A percentile compares a stretch with the other conserved stretches of the same genome.
Conservation (phyloP, 2,888 invertebrate species). For the Cyclophora punctaria region DNA sequence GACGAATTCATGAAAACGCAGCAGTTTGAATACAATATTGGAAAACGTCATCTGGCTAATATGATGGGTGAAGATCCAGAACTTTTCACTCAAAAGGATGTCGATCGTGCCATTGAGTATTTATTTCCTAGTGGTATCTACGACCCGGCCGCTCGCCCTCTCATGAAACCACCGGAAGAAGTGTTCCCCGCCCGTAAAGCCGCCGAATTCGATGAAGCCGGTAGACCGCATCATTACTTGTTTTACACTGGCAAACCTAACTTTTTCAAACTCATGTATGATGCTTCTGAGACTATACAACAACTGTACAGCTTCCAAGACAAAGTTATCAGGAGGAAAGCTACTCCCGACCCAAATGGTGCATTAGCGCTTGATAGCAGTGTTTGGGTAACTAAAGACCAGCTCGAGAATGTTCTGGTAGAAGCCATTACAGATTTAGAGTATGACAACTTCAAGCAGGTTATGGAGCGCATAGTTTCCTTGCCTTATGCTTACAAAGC, state of each 20-base stretch:
- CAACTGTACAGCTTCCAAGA: slow-evolving; percentile 82
- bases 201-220: slow-evolving; percentile 92
- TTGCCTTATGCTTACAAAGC: slow-evolving; percentile 82
- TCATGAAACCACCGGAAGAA: slow-evolving; percentile 92
- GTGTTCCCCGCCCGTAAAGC: slow-evolving; percentile 89
- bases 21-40: slow-evolving; percentile 88
- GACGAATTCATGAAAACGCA: slow-evolving; percentile 89
- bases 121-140: slow-evolving; percentile 96
- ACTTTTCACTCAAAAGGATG: slow-evolving; percentile 88
- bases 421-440: slow-evolving; percentile 81
- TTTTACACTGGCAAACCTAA: slow-evolving; percentile 94
- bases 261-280: slow-evolving; percentile 88
- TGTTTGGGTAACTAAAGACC: slow-evolving; percentile 79
- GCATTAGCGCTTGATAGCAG: slow-evolving; percentile 55
- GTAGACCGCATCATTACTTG: slow-evolving; percentile 91
- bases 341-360: slow-evolving; percentile 75
- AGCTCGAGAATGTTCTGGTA: slow-evolving; percentile 78
- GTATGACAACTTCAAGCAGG: slow-evolving; percentile 81
- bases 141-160: slow-evolving; percentile 88
- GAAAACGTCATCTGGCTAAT: slow-evolving; percentile 96
- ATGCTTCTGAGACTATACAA: slow-evolving; percentile 81
- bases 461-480: slow-evolving; percentile 81
- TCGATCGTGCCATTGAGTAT: slow-evolving; percentile 92
- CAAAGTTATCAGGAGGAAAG: slow-evolving; percentile 77
- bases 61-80: slow-evolving; percentile 98